Conservation (phyloP, 2,113 vertebrate genomes). For the Pelvicachromis taeniatus region DNA sequence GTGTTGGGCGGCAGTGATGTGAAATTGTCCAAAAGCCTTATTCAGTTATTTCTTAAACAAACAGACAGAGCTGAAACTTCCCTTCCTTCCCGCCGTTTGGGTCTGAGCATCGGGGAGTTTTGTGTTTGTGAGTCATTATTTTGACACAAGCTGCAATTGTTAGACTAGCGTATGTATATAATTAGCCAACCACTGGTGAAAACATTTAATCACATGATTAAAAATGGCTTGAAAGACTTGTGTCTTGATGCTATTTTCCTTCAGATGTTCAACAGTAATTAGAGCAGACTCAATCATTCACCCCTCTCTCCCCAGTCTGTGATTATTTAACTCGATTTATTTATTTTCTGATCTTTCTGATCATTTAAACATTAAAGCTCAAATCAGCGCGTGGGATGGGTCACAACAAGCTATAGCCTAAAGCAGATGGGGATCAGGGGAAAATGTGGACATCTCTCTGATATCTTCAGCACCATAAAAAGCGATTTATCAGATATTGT, state of each 20-base stretch:
- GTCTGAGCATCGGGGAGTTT: not conserved
- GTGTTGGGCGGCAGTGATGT: not conserved
- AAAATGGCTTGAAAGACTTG: not conserved
- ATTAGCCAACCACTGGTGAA: not conserved
- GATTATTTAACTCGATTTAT: accelerated
- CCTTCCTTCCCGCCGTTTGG: not conserved
- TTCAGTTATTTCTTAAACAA: not conserved
- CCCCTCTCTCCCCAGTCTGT: not conserved
- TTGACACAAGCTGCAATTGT: not conserved
- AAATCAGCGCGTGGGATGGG: accelerated
- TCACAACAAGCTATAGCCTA: accelerated
- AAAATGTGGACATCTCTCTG: not conserved
- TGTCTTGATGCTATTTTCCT: not conserved
- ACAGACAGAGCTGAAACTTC: not conserved
- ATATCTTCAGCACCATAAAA: not conserved
- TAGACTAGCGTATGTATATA: not conserved
- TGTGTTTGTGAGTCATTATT: not conserved
- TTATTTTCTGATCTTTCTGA: not conserved
- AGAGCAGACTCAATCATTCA: not conserved
- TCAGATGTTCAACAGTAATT: not conserved
- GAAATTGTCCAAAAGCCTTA: not conserved
- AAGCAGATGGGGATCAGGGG: not conserved
- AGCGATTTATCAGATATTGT: accelerated
- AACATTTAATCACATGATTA: accelerated
- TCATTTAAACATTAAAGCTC: not conserved